phyloP scores from a whole-genome alignment of 2,888 invertebrate genomes.

The Eupithecia insigniata region DNA sequence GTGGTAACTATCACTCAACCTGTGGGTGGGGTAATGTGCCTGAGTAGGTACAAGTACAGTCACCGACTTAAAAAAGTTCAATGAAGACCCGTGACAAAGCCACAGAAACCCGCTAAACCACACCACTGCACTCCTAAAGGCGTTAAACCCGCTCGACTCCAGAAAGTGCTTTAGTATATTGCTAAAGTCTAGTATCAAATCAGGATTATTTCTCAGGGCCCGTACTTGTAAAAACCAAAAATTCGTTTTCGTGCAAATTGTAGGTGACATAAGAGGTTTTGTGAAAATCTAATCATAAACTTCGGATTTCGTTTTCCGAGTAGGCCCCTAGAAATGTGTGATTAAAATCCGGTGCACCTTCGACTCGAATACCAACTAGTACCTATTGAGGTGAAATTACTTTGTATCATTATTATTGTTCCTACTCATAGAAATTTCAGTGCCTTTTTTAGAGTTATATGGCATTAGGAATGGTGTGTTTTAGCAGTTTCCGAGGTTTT shows the following conservation, averaged over 20 bases:
- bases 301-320: no score
- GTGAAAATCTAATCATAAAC: no score
- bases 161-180: neutral
- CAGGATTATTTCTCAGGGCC: no score
- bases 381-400: neutral
- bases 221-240: no score
- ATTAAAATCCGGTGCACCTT: neutral
- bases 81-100: neutral
- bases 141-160: neutral
- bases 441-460: no score
- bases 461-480: neutral
- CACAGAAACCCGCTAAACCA: neutral
- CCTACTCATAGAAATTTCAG: neutral
- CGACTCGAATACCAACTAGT: neutral
- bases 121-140: neutral
- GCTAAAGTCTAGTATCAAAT: no score
- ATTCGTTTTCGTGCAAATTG: no score
- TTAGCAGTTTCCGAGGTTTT: neutral
- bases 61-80: neutral
- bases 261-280: no score
- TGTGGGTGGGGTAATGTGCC: constrained; percentile 31
- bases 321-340: neutral
- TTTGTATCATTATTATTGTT: neutral
- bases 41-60: constrained; percentile 17
- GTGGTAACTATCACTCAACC: constrained; percentile 15